Conservation (phyloP, 2,113 vertebrate species). For the Andinoacara biseriatus region DNA sequence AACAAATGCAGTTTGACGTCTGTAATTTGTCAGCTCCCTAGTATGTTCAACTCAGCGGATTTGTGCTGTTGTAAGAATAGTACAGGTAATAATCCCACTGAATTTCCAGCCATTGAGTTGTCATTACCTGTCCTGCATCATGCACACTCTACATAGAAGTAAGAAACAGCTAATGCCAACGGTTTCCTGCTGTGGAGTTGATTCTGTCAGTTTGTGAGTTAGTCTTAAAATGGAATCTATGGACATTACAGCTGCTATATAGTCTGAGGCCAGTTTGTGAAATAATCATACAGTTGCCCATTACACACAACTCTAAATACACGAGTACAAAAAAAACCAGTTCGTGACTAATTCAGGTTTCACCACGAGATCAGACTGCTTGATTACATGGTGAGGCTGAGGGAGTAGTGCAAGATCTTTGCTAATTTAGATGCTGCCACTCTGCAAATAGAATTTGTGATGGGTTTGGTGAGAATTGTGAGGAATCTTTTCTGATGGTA, state of each 20-base stretch:
- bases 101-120: not conserved
- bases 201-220: not conserved
- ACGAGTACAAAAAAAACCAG: not conserved
- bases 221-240: not conserved
- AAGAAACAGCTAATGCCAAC: not conserved
- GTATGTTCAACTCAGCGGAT: not conserved
- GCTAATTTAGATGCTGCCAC: not conserved
- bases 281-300: not conserved
- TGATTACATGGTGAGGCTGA: not conserved
- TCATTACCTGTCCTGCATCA: not conserved
- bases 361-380: not conserved
- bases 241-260: not conserved
- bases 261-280: not conserved
- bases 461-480: not conserved
- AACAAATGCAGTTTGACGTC: not conserved
- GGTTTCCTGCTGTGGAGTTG: not conserved
- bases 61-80: not conserved
- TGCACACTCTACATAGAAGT: not conserved
- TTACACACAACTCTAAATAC: not conserved
- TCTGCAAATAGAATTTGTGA: not conserved
- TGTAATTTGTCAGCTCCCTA: no score
- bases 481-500: not conserved
- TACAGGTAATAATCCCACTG: not conserved
- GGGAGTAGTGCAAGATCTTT: not conserved
- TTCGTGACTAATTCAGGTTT: not conserved